Conservation (phyloP, 2,888 invertebrate species). For the Augiades crinisus region DNA sequence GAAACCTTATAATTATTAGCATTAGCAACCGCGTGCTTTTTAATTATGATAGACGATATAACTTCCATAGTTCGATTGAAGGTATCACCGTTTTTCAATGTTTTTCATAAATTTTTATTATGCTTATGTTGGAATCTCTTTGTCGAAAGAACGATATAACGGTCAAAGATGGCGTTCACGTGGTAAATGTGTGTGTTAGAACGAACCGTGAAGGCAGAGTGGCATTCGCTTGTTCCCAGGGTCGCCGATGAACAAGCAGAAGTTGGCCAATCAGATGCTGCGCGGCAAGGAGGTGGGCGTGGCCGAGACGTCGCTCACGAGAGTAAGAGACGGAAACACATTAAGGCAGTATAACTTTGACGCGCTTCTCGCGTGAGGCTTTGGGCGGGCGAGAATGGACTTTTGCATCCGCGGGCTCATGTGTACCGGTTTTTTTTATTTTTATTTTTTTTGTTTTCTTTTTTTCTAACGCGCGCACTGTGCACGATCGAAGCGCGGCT, state of each 20-base stretch:
- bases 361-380: constrained; percentile 54
- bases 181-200: too few species aligned
- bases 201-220: constrained; percentile 58
- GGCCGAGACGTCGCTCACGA: constrained; percentile 90
- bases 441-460: background rate
- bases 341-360: constrained; percentile 65
- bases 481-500: too few species aligned
- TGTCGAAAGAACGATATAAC: too few species aligned
- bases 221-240: constrained; percentile 79
- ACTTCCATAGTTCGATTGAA: too few species aligned
- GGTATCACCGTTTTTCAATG: too few species aligned
- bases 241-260: constrained; percentile 91
- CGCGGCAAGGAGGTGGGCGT: constrained; percentile 85
- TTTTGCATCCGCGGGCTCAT: constrained; percentile 17
- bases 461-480: too few species aligned
- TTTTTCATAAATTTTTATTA: too few species aligned
- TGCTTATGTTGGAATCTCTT: too few species aligned
- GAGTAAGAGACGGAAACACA: constrained; percentile 83
- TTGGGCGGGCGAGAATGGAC: constrained; percentile 38
- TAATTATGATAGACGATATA: too few species aligned
- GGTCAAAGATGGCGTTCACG: too few species aligned
- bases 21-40: too few species aligned
- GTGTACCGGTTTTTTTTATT: constrained; percentile 7
- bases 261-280: constrained; percentile 88
- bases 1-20: too few species aligned